Conservation (phyloP, 2,888 invertebrate species). For the Melanostoma mellinum region DNA sequence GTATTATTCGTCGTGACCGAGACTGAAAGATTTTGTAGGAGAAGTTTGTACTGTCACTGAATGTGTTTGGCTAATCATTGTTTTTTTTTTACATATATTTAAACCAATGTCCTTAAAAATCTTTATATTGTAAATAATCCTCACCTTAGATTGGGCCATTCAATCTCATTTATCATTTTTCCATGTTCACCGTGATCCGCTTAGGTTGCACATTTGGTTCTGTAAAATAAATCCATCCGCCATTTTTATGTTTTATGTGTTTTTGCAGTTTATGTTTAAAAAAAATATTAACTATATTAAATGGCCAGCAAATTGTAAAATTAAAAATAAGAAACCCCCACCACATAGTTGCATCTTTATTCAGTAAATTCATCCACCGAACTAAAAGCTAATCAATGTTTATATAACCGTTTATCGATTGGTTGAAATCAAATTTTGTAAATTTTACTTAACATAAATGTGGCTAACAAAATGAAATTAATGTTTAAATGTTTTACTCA, state of each 20-base stretch:
- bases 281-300: conserved; percentile 15
- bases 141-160: conserved; percentile 21
- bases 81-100: conserved; percentile 8
- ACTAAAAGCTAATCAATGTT: conserved; percentile 27
- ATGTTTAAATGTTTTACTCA: conserved; percentile 58
- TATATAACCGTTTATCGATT: conserved; percentile 40
- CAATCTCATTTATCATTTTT: conserved; percentile 51
- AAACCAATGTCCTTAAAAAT: too few relatives aligned
- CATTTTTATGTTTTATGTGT: conserved; percentile 34
- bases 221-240: conserved; percentile 39
- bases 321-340: conserved; percentile 45
- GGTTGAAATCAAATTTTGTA: conserved; percentile 49
- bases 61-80: neutral
- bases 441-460: conserved; percentile 58
- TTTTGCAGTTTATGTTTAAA: conserved; percentile 7
- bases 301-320: conserved; percentile 37
- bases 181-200: conserved; percentile 35
- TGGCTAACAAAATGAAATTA: conserved; percentile 66
- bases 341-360: conserved; percentile 61
- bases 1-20: too few relatives aligned
- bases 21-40: too few relatives aligned
- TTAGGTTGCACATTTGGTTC: conserved; percentile 64
- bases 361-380: conserved; percentile 38
- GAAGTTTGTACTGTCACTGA: too few relatives aligned
- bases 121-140: conserved; percentile 33